A percentile compares a stretch with the other conserved stretches of the same genome.
phyloP scores from a whole-genome alignment of 2,113 vertebrate genomes.

The Macrotis lagotis region DNA sequence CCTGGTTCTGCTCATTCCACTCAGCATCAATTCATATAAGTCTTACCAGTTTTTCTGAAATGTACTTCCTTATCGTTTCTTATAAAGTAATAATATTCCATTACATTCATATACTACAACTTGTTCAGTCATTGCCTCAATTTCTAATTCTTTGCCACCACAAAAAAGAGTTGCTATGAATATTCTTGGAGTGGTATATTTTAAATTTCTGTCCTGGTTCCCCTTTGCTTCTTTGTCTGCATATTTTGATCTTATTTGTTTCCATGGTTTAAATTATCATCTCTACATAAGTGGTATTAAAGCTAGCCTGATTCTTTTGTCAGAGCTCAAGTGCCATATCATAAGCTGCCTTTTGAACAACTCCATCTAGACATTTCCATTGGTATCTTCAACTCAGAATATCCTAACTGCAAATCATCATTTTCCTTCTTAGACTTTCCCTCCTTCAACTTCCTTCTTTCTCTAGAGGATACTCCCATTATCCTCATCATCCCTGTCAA shows the following conservation, averaged over 20 bases:
- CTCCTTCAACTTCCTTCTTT: background rate
- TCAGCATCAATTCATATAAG: no score
- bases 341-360: background rate
- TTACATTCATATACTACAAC: no score
- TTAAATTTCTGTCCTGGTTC: background rate
- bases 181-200: no score
- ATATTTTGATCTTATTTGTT: background rate
- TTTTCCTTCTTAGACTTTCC: background rate
- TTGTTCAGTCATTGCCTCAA: no score
- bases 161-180: no score
- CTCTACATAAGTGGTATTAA: background rate
- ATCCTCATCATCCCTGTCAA: background rate
- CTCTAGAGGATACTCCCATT: background rate
- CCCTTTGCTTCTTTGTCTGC: background rate
- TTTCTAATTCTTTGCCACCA: no score
- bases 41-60: no score
- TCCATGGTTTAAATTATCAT: background rate
- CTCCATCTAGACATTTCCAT: background rate
- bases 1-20: no score
- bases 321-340: background rate
- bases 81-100: no score
- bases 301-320: background rate
- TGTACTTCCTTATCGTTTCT: no score
- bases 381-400: background rate
- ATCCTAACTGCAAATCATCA: background rate